These are phyloP conservation scores for Opisthograptis luteolata DNA, from an alignment of 2,888 invertebrate species.

Conservation along the genomic window DNA sequence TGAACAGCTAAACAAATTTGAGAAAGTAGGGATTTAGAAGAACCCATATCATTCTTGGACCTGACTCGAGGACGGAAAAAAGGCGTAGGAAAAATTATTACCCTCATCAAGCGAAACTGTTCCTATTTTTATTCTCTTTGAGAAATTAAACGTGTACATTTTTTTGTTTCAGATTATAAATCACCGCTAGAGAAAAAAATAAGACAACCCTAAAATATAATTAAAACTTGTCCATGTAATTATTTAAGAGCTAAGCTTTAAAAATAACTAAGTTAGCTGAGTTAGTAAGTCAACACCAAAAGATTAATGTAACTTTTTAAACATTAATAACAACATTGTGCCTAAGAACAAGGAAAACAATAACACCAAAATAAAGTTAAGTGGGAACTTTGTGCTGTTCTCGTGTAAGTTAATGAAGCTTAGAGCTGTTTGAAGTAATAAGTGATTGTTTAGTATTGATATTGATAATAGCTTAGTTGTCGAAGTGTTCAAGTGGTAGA, in stretches of 20 bases:
- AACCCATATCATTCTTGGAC: conserved; percentile 58
- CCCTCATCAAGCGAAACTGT: conserved; percentile 50
- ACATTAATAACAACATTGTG: conserved; percentile 45
- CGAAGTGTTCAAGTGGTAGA: conserved; percentile 1
- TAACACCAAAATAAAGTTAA: conserved; percentile 39
- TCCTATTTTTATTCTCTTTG: conserved; percentile 5
- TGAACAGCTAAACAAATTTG: conserved; percentile 32
- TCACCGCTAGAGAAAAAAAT: background rate
- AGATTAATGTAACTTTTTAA: conserved; percentile 21
- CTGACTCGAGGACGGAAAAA: conserved; percentile 52
- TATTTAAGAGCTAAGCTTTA: conserved; percentile 22
- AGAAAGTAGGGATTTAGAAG: conserved; percentile 39
- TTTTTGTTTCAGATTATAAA: conserved; percentile 47
- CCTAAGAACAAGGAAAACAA: conserved; percentile 42
- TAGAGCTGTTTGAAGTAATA: conserved; percentile 16
- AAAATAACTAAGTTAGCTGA: conserved; percentile 24
- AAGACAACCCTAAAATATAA: background rate
- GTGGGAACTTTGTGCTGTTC: conserved; percentile 32
- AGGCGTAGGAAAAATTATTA: conserved; percentile 53
- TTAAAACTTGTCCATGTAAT: conserved; percentile 2
- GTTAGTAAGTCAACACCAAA: conserved; percentile 19
- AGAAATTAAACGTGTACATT: conserved; percentile 7
- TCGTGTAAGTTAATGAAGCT: conserved; percentile 26
- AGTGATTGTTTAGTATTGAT: conserved; percentile 10
- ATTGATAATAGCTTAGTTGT: conserved; percentile 1